These are phyloP conservation scores for Channallabes apus DNA, from an alignment of 2,797 vertebrate species.

Conservation along the genomic window DNA sequence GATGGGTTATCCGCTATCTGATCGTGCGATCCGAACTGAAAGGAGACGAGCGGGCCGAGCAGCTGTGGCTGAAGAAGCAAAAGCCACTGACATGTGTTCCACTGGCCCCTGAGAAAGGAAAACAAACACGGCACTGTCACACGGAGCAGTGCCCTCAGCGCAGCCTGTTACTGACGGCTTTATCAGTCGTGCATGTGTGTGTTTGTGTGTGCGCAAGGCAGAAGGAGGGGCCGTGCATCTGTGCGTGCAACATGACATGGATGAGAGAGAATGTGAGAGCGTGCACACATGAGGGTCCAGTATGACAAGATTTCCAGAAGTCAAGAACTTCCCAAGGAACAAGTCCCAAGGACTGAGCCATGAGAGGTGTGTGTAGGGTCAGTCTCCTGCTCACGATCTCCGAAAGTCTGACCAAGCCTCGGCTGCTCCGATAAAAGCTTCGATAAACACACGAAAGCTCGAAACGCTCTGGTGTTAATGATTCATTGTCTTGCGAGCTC, in stretches of 20 bases:
- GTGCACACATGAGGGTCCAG: conserved; percentile 13
- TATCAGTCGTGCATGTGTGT: conserved; percentile 43
- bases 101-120: conserved; percentile 46
- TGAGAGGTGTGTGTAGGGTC: not conserved
- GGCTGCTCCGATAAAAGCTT: not conserved
- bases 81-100: conserved; percentile 51
- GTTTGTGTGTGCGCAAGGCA: not conserved
- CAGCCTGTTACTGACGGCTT: conserved; percentile 44
- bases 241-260: conserved; percentile 22
- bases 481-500: not conserved
- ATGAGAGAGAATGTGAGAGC: conserved; percentile 4
- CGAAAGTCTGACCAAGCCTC: not conserved
- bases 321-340: conserved; percentile 19
- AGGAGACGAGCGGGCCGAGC: conserved; percentile 28
- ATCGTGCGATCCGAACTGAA: conserved; percentile 24
- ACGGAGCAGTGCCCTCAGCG: conserved; percentile 45
- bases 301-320: conserved; percentile 34
- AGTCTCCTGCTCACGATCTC: not conserved
- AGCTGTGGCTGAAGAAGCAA: conserved; percentile 48
- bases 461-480: not conserved
- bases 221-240: conserved; percentile 21
- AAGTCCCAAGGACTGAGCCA: not conserved
- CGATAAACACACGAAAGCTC: not conserved
- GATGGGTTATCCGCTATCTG: conserved; percentile 25
- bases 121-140: conserved; percentile 50